A percentile compares a stretch with the other conserved stretches of the same genome.
Evolutionary conservation across 2,888 invertebrate species (phyloP).

Genomic region (Hemicrepidius hirtus): DNA sequence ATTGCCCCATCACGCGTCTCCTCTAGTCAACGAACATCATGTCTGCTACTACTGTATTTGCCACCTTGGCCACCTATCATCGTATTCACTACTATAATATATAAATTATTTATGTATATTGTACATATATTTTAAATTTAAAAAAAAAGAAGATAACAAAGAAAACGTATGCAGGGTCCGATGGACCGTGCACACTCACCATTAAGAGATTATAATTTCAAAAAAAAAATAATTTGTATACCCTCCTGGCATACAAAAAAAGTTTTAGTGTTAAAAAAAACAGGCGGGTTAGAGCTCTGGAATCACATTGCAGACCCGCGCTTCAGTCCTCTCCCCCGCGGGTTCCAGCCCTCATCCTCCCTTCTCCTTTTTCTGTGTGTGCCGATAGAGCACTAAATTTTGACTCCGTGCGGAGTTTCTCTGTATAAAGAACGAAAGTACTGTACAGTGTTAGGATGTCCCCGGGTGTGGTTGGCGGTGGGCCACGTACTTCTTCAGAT

Average conservation of each 20-base stretch:
- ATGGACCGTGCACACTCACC: conserved; percentile 60
- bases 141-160: conserved; percentile 56
- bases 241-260: conserved; percentile 40
- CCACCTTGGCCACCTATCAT: conserved; percentile 55
- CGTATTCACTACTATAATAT: conserved; percentile 57
- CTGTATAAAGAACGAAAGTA: conserved; percentile 60
- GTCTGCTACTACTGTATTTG: conserved; percentile 53
- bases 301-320: conserved; percentile 41
- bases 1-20: conserved; percentile 49
- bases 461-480: conserved; percentile 59
- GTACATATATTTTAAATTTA: conserved; percentile 68
- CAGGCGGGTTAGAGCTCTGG: conserved; percentile 46
- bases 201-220: conserved; percentile 43
- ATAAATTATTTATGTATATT: conserved; percentile 68
- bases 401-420: conserved; percentile 58
- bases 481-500: conserved; percentile 64
- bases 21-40: conserved; percentile 58
- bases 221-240: conserved; percentile 34
- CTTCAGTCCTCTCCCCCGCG: conserved; percentile 42
- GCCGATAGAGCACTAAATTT: conserved; percentile 54
- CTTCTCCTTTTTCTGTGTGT: conserved; percentile 44
- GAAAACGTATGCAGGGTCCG: conserved; percentile 55
- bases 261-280: conserved; percentile 20
- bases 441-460: conserved; percentile 66
- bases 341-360: conserved; percentile 34